Percentiles rank a stretch among this genome's conserved stretches.
Conservation (phyloP, 1,140 invertebrate species). For the Bemisia tabaci region DNA sequence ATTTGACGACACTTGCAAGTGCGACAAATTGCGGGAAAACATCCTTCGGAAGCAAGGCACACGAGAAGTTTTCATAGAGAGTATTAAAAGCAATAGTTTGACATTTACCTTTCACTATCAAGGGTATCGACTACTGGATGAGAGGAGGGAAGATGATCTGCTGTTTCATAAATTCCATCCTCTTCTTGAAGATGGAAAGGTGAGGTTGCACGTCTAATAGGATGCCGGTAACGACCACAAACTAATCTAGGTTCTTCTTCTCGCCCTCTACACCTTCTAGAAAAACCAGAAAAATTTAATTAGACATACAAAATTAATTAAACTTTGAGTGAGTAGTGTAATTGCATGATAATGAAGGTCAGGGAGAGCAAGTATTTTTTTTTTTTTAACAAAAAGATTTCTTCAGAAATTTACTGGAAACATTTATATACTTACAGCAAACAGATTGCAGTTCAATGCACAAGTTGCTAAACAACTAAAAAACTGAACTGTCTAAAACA, state of each 20-base stretch:
- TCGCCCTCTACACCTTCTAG: slow-evolving; percentile 31
- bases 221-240: slow-evolving; percentile 65
- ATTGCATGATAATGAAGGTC: too few species aligned
- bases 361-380: background rate
- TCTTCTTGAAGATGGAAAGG: slow-evolving; percentile 52
- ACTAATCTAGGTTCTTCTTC: slow-evolving; percentile 56
- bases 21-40: too few species aligned
- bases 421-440: background rate
- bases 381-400: background rate
- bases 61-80: too few species aligned
- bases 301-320: background rate
- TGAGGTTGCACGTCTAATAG: slow-evolving; percentile 36
- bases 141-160: slow-evolving; percentile 51
- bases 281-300: background rate
- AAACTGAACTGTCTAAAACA: too few species aligned
- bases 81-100: slow-evolving; percentile 2
- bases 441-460: too few species aligned
- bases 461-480: too few species aligned
- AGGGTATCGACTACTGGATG: slow-evolving; percentile 50
- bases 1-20: too few species aligned
- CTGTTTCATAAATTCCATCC: slow-evolving; percentile 71
- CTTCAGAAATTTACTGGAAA: background rate
- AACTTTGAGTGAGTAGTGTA: background rate
- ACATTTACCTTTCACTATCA: slow-evolving; percentile 67
- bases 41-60: too few species aligned